These are phyloP conservation scores for Pseudochirops cupreus DNA, from an alignment of 2,797 vertebrate species.

Conservation along the genomic window DNA sequence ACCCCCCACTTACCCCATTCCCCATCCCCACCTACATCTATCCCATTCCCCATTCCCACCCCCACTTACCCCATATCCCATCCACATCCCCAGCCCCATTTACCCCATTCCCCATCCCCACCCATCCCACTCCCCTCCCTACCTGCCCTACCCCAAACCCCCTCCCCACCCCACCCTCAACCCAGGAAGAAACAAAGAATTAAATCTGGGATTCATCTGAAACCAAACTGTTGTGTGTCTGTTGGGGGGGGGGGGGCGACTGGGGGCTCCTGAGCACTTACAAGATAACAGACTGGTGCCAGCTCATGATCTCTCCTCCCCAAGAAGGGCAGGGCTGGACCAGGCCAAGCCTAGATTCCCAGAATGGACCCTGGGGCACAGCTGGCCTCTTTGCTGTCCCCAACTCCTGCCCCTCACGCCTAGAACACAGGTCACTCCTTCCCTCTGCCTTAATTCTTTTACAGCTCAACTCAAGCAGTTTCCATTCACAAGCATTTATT, in stretches of 20 bases:
- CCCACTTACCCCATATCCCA: no score
- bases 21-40: no score
- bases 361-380: no score
- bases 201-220: slow-evolving; percentile 58
- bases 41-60: no score
- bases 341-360: no score
- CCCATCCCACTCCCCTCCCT: no score
- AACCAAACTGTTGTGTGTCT: slow-evolving; percentile 27
- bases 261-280: neutral
- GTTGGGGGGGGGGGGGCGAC: neutral
- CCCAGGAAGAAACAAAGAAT: slow-evolving; percentile 25
- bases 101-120: neutral
- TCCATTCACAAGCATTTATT: neutral
- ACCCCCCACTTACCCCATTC: neutral
- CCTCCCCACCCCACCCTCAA: neutral
- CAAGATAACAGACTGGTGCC: neutral
- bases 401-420: neutral
- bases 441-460: neutral
- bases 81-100: no score
- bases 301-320: no score
- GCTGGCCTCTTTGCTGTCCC: no score
- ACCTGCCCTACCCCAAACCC: neutral
- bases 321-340: neutral
- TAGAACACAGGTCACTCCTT: neutral
- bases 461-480: neutral